Percentiles rank a stretch among this genome's conserved stretches.
phyloP scores from a whole-genome alignment of 2,888 invertebrate genomes.

The Aleiodes alternator region DNA sequence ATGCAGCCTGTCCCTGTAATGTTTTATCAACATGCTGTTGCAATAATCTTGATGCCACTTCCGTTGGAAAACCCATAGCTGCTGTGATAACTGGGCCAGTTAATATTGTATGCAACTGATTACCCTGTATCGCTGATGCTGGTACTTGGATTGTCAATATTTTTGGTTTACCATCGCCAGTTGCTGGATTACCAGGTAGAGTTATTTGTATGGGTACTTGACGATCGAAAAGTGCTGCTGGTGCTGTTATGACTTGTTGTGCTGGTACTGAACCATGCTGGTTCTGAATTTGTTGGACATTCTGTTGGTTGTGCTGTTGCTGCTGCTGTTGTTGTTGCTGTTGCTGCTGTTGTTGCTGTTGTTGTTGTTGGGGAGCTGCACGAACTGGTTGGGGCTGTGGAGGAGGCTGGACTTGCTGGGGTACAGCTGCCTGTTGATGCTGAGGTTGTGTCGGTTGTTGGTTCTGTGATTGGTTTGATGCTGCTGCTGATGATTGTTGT shows the following conservation, averaged over 20 bases:
- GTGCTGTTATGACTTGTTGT: slow-evolving; percentile 69
- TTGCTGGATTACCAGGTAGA: slow-evolving; percentile 86
- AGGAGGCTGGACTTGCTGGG: slow-evolving; percentile 49
- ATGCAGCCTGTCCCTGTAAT: slow-evolving; percentile 78
- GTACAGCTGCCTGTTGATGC: slow-evolving; percentile 40
- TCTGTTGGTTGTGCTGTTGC: slow-evolving; percentile 60
- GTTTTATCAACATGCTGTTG: slow-evolving; percentile 93
- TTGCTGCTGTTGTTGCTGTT: slow-evolving; percentile 58
- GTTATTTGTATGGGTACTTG: slow-evolving; percentile 82
- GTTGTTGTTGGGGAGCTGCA: slow-evolving; percentile 56
- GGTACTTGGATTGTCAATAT: slow-evolving; percentile 94
- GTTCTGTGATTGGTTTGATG: slow-evolving; percentile 63
- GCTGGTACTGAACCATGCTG: slow-evolving; percentile 60
- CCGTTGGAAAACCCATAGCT: slow-evolving; percentile 90
- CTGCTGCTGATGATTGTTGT: slow-evolving; percentile 56
- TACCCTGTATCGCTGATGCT: slow-evolving; percentile 87
- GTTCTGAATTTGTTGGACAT: slow-evolving; percentile 61
- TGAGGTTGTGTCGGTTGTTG: slow-evolving; percentile 61
- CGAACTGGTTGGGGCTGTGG: slow-evolving; percentile 63
- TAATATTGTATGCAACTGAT: slow-evolving; percentile 82
- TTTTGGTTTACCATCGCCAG: slow-evolving; percentile 82
- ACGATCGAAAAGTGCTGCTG: slow-evolving; percentile 76
- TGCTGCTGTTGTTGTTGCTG: slow-evolving; percentile 56
- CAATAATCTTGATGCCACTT: slow-evolving; percentile 87
- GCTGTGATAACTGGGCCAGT: slow-evolving; percentile 93